These are phyloP conservation scores for Aphelenchoides besseyi DNA, from an alignment of 1,140 invertebrate genomes.

Conservation along the genomic window DNA sequence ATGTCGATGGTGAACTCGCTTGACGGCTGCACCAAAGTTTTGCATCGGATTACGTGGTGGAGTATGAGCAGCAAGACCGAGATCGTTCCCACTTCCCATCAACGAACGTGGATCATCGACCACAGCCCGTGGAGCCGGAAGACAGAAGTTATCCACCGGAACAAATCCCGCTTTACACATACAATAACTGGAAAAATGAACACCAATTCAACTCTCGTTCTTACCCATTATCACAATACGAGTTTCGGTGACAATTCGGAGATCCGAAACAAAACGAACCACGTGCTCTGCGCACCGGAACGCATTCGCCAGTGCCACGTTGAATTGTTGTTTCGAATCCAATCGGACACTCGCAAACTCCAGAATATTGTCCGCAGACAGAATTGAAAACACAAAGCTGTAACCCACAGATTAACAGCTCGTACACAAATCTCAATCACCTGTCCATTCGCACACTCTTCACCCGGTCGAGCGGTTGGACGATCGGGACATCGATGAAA, in stretches of 20 bases:
- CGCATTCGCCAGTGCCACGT: slow-evolving; percentile 28
- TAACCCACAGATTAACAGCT: not conserved
- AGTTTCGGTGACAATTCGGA: slow-evolving; percentile 51
- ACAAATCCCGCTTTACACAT: slow-evolving; percentile 46
- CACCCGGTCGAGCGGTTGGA: slow-evolving; percentile 45
- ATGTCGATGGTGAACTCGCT: not conserved
- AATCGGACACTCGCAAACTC: slow-evolving; percentile 58
- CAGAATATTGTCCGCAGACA: slow-evolving; percentile 48
- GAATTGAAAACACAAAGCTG: slow-evolving; percentile 51
- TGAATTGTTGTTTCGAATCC: slow-evolving; percentile 47
- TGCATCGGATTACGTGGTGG: not conserved
- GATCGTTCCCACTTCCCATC: not conserved
- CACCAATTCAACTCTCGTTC: no score
- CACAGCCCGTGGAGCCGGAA: slow-evolving; percentile 40
- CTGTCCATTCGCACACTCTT: slow-evolving; percentile 49
- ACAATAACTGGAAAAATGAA: not conserved
- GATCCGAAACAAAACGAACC: slow-evolving; percentile 41
- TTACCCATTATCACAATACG: slow-evolving; percentile 60
- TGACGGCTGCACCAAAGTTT: not conserved
- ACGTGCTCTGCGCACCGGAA: slow-evolving; percentile 21
- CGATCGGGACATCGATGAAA: slow-evolving; percentile 27
- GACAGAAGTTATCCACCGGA: slow-evolving; percentile 38
- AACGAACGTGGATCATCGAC: slow-evolving; percentile 36
- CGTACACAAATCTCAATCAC: no score
- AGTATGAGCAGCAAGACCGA: not conserved